These are phyloP conservation scores for Bubo bubo DNA, from an alignment of 2,113 vertebrate genomes.

Conservation along the genomic window DNA sequence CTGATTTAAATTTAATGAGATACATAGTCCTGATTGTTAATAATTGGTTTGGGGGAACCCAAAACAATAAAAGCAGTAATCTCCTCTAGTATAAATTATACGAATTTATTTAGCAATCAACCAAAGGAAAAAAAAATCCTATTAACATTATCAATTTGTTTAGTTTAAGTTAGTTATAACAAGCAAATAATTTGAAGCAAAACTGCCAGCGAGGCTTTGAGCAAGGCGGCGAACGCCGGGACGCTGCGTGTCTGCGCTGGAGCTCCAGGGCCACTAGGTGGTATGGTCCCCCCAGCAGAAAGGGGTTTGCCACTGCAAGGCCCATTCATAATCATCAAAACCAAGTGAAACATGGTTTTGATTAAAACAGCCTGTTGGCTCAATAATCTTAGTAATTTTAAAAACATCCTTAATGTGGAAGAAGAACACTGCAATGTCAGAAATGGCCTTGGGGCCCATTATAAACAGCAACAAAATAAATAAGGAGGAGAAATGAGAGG, in stretches of 20 bases:
- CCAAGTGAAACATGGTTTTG: constrained; percentile 83
- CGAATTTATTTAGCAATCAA: constrained; percentile 35
- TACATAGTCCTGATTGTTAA: constrained; percentile 43
- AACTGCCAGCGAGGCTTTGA: background rate
- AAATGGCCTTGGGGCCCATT: constrained; percentile 80
- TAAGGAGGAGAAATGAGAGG: constrained; percentile 74
- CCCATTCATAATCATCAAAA: constrained; percentile 78
- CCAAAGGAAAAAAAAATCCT: background rate
- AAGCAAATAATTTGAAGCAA: constrained; percentile 31
- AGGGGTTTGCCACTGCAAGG: constrained; percentile 10
- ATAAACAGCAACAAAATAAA: constrained; percentile 78
- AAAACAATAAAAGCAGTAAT: constrained; percentile 45
- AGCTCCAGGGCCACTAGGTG: constrained; percentile 71
- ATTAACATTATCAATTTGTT: constrained; percentile 38
- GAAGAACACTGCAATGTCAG: constrained; percentile 76
- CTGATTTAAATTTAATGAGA: constrained; percentile 43
- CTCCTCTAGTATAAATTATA: constrained; percentile 52
- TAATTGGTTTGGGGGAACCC: constrained; percentile 45
- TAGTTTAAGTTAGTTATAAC: background rate
- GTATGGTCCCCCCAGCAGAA: constrained; percentile 71
- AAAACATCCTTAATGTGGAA: constrained; percentile 82
- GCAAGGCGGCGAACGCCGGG: background rate
- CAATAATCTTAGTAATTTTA: constrained; percentile 83
- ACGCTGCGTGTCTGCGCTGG: constrained; percentile 12
- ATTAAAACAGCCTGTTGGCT: constrained; percentile 85